Evolutionary conservation across 2,888 invertebrate species (phyloP).

Genomic region (Ypsolopha scabrella): DNA sequence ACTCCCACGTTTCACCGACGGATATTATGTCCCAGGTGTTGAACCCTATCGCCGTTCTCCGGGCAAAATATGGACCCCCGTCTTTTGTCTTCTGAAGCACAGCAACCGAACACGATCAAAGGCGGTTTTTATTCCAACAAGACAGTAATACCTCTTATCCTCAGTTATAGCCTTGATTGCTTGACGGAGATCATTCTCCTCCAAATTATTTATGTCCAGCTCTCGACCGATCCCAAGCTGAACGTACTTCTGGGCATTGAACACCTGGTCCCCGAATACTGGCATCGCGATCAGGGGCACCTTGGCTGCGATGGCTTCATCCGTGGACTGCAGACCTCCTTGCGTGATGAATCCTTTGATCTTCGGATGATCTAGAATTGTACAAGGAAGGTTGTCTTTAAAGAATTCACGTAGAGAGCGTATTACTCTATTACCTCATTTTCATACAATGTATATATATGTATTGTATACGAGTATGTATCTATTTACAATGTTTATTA

Average conservation of each 20-base stretch:
- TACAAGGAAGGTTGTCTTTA: no score
- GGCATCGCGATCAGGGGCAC: conserved; percentile 1
- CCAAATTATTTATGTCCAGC: conserved; percentile 1
- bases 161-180: conserved; percentile 2
- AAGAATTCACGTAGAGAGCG: not conserved
- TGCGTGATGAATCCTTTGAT: conserved; percentile 6
- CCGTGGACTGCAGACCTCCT: conserved; percentile 5
- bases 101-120: no score
- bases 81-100: no score
- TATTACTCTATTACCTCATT: no score
- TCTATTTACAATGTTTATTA: no score
- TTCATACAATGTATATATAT: no score
- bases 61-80: no score
- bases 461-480: no score
- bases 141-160: conserved; percentile 1
- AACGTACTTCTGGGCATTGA: conserved; percentile 3
- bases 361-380: conserved; percentile 4
- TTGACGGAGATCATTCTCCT: not conserved
- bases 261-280: conserved; percentile 6
- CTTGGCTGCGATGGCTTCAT: conserved; percentile 5
- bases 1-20: no score
- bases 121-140: not conserved
- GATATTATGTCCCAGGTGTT: no score
- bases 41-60: no score
- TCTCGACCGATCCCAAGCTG: conserved; percentile 3